Percentiles rank a stretch among this genome's conserved stretches.
Conservation (phyloP, 2,888 invertebrate species). For the Encarsia formosa region DNA sequence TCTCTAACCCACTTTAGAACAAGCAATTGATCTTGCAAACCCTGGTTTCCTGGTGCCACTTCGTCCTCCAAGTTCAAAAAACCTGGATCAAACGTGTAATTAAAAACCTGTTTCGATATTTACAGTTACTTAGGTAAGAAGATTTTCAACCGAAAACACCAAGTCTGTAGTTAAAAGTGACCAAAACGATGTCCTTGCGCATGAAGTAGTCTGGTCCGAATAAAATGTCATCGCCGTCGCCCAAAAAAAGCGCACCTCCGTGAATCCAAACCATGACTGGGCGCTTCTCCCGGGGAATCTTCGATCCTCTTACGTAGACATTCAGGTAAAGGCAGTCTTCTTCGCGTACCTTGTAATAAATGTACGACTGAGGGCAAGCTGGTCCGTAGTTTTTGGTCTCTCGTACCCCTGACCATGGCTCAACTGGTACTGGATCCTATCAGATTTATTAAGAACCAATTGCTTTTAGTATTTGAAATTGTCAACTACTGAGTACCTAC, state of each 20-base stretch:
- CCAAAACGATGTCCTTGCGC: constrained; percentile 30
- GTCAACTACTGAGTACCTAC: no score
- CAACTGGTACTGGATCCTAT: constrained; percentile 36
- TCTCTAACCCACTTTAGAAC: no score
- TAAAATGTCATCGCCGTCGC: constrained; percentile 27
- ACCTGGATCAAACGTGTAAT: no score
- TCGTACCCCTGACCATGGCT: constrained; percentile 40
- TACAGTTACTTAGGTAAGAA: no score
- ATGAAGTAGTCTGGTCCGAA: constrained; percentile 35
- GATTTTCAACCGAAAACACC: constrained; percentile 33
- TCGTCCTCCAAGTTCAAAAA: no score
- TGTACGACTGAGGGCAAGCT: constrained; percentile 36
- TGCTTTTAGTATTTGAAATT: no score
- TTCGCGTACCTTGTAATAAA: constrained; percentile 8
- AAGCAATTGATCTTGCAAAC: no score
- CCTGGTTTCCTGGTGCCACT: no score
- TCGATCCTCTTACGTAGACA: constrained; percentile 27
- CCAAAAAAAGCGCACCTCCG: constrained; percentile 26
- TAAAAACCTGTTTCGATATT: no score
- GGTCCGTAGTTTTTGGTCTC: constrained; percentile 39
- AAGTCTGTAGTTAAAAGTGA: constrained; percentile 33
- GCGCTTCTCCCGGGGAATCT: not conserved
- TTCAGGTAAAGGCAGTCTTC: constrained; percentile 32
- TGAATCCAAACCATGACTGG: constrained; percentile 35
- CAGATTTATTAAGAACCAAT: no score